Evolutionary conservation across 1,140 invertebrate species (phyloP), one percentile per base, ranked within the genome.

Genomic region (Aphaenogaster floridana): DNA sequence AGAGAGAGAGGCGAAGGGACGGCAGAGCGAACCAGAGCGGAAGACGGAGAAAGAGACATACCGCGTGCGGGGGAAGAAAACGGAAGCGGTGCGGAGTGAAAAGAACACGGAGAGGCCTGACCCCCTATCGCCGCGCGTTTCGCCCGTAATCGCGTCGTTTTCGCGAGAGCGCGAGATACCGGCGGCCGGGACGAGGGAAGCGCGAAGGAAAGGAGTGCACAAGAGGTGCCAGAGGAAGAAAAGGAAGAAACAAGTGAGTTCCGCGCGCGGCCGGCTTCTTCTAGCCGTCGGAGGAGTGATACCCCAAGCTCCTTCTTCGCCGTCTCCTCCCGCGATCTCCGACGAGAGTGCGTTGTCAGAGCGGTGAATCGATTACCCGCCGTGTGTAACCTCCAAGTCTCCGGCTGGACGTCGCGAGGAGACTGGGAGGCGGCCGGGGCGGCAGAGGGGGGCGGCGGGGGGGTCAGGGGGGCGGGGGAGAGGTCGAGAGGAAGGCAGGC

Each of bases 321-420:
- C 50, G 50, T 66, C 36, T 36, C 68, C 61, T 45, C 1, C 54
- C 13, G 11, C 80, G 54, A 57, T 83, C 54, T 69, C 15, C 36
- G 36, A 39, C 8, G 50, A 71, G 50, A 71, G 64, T 28, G 66
- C 39, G 79, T 81, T 69, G 52, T 72, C 45, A 17, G 63, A 71
- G 79, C 42, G 52, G 54, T 59, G 68, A 84, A 84, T 90, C 86
- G 79, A 79, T 84, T 87, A 91, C 88, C 84, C 59, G 79, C 68
- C 52, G 80, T 83, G 69, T 74, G 80, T 84, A 84, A 74, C 54
- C 54, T 84, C 80, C 69, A 84, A 84, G 80, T 84, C 80, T 74
- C 54, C 48, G 71, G 59, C 81, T 88, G 69, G 68, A 39, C 48
- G 63, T 64, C 84, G 86, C 36, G 83, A 86, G 78, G 61, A 86